Percentiles rank a stretch among this genome's conserved stretches.
These are phyloP conservation scores for Copidosoma aretas DNA, from an alignment of 2,888 invertebrate species.

Conservation along the genomic window DNA sequence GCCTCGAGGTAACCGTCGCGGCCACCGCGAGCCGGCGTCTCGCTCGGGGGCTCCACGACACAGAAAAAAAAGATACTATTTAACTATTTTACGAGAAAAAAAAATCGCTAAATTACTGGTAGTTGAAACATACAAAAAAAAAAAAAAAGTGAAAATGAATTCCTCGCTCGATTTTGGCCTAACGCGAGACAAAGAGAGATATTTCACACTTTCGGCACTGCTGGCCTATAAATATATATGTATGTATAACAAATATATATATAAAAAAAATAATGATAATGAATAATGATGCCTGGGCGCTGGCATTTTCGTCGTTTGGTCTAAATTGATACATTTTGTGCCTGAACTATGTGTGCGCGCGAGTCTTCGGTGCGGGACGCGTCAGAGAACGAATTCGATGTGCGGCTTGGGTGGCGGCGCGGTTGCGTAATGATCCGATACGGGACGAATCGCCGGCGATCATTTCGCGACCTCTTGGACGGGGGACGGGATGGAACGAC, in stretches of 20 bases:
- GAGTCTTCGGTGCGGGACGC: slow-evolving; percentile 1
- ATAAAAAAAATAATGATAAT: not conserved
- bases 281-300: slow-evolving; percentile 26
- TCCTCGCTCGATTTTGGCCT: slow-evolving; percentile 48
- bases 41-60: slow-evolving; percentile 13
- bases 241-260: slow-evolving; percentile 20
- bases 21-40: slow-evolving; percentile 3
- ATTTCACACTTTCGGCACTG: slow-evolving; percentile 44
- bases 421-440: not conserved
- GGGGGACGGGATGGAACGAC: slow-evolving; percentile 42
- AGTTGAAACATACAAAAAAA: slow-evolving; percentile 40
- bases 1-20: slow-evolving; percentile 8
- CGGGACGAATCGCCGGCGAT: not conserved
- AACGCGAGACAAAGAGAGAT: slow-evolving; percentile 44
- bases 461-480: slow-evolving; percentile 38
- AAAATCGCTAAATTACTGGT: slow-evolving; percentile 40
- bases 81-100: slow-evolving; percentile 41
- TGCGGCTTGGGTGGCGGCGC: not conserved
- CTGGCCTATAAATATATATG: slow-evolving; percentile 38
- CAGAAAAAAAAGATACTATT: slow-evolving; percentile 39
- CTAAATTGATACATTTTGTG: slow-evolving; percentile 47
- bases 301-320: slow-evolving; percentile 44
- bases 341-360: slow-evolving; percentile 30
- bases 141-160: slow-evolving; percentile 38
- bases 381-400: not conserved